Percentiles rank a stretch among this genome's conserved stretches.
Evolutionary conservation across 2,888 invertebrate species (phyloP).

Genomic region (Orgyia antiqua): DNA sequence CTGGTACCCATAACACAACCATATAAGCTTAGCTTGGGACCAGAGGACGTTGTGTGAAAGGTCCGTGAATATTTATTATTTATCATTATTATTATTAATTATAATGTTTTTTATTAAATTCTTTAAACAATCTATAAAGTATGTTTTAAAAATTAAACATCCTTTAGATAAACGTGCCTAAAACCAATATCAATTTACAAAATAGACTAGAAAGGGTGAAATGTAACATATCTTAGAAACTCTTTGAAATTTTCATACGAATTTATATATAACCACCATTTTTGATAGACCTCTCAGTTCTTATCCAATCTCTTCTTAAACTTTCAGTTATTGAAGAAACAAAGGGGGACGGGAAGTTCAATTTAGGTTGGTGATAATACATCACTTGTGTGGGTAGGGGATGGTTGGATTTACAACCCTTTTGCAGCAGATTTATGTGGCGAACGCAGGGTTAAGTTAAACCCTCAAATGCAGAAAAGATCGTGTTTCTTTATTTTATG

Average conservation of each 20-base stretch:
- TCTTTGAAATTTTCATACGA: conserved; percentile 67
- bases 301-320: conserved; percentile 13
- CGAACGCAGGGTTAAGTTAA: conserved; percentile 52
- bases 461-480: conserved; percentile 64
- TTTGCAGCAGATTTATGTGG: conserved; percentile 66
- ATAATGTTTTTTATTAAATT: too few species aligned
- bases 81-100: too few species aligned
- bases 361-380: conserved; percentile 37
- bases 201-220: conserved; percentile 60
- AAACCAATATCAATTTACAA: conserved; percentile 64
- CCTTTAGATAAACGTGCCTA: conserved; percentile 40
- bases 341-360: conserved; percentile 24
- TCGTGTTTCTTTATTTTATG: conserved; percentile 72
- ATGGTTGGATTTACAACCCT: conserved; percentile 71
- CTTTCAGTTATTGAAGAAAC: conserved; percentile 6
- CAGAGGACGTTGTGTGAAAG: too few species aligned
- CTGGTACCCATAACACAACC: too few species aligned
- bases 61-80: too few species aligned
- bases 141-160: conserved; percentile 51
- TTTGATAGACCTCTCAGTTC: conserved; percentile 26
- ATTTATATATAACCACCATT: conserved; percentile 49
- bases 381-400: conserved; percentile 58
- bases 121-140: too few species aligned
- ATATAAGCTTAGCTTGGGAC: too few species aligned
- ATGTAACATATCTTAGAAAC: conserved; percentile 51